Percentiles rank a stretch among this genome's conserved stretches.
Evolutionary conservation across 2,113 vertebrate species (phyloP).

Genomic region (Phodopus roborovskii): DNA sequence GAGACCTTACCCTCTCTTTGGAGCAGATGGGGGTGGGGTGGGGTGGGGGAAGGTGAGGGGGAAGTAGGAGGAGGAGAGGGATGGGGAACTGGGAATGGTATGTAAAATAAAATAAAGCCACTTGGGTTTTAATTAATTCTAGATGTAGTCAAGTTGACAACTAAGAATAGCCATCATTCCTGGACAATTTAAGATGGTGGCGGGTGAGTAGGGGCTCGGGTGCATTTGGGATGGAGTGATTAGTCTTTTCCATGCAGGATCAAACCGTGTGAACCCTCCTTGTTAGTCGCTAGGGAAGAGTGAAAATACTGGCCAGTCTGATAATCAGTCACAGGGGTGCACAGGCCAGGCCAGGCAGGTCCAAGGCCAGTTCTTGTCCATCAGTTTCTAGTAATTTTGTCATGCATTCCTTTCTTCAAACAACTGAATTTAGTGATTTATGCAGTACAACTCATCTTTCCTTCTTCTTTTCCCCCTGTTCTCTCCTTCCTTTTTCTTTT

Average conservation of each 20-base stretch:
- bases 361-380: background rate
- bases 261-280: background rate
- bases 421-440: background rate
- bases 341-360: background rate
- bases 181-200: background rate
- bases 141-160: background rate
- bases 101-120: background rate
- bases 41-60: no score
- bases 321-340: background rate
- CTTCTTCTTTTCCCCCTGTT: background rate
- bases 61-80: no score
- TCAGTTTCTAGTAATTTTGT: background rate
- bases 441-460: background rate
- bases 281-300: background rate
- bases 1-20: no score
- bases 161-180: background rate
- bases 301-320: no score
- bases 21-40: no score
- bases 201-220: background rate
- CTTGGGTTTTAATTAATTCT: background rate
- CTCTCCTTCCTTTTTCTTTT: rapidly evolving
- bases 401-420: background rate
- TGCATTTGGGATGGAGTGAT: background rate
- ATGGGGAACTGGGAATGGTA: no score
- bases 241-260: no score